These are phyloP conservation scores for Eulemur coronatus DNA, from an alignment of 2,797 vertebrate genomes.

Conservation along the genomic window DNA sequence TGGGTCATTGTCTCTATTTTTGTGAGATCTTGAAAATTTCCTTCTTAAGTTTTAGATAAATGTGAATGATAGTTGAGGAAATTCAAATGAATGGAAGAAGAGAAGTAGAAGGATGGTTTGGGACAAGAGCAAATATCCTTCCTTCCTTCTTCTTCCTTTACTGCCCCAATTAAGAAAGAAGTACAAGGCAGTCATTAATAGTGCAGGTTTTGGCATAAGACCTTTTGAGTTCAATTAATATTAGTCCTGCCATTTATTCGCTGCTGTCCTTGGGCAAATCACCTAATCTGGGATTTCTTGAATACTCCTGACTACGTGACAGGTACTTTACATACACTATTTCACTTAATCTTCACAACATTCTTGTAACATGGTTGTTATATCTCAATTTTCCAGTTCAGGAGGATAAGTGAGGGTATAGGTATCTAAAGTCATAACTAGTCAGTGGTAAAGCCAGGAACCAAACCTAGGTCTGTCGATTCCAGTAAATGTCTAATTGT, in stretches of 20 bases:
- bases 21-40: neutral
- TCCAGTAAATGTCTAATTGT: neutral
- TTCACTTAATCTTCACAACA: neutral
- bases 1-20: neutral
- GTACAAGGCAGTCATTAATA: neutral
- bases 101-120: neutral
- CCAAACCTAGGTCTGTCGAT: neutral
- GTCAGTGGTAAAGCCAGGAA: neutral
- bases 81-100: neutral
- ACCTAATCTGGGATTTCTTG: neutral
- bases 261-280: neutral
- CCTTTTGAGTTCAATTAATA: neutral
- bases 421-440: neutral
- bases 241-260: neutral
- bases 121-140: neutral
- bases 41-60: constrained; percentile 7
- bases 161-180: neutral
- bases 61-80: neutral
- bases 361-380: neutral
- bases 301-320: neutral
- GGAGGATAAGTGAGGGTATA: neutral
- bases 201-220: neutral
- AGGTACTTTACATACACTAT: neutral
- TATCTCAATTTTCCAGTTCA: neutral
- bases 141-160: neutral